A percentile compares a stretch with the other conserved stretches of the same genome.
phyloP scores from a whole-genome alignment of 2,113 vertebrate species.

The Sorex araneus region DNA sequence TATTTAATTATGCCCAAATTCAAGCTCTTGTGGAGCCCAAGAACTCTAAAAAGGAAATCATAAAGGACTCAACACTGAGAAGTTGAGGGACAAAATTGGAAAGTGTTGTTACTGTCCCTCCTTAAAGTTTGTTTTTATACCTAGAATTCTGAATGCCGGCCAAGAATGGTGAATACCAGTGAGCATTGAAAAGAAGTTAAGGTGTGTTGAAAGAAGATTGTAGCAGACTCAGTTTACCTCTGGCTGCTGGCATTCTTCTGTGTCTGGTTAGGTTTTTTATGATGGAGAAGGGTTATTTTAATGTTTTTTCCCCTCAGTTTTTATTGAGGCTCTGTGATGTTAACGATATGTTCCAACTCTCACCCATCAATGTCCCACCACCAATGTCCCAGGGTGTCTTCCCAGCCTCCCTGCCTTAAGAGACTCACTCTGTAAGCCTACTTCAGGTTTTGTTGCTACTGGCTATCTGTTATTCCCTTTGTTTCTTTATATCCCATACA shows the following conservation, averaged over 20 bases:
- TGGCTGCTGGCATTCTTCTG: slow-evolving; percentile 61
- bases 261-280: slow-evolving; percentile 60
- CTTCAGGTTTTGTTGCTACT: too few species aligned
- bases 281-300: slow-evolving; percentile 67
- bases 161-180: slow-evolving; percentile 52
- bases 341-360: too few species aligned
- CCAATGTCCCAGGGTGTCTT: too few species aligned
- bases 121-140: background rate
- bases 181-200: slow-evolving; percentile 59
- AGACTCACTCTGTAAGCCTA: too few species aligned
- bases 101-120: slow-evolving; percentile 34
- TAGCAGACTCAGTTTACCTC: slow-evolving; percentile 58
- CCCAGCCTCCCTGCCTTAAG: too few species aligned
- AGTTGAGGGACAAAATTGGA: slow-evolving; percentile 55
- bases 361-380: too few species aligned
- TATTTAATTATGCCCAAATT: slow-evolving; percentile 66
- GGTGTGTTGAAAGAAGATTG: slow-evolving; percentile 67
- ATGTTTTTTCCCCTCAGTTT: background rate
- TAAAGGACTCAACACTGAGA: slow-evolving; percentile 69
- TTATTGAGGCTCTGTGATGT: background rate
- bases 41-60: slow-evolving; percentile 48
- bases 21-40: slow-evolving; percentile 63
- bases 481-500: too few species aligned
- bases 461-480: too few species aligned
- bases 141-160: slow-evolving; percentile 24